These are phyloP conservation scores for Acanthacorydalis orientalis DNA, from an alignment of 2,888 invertebrate species.

Conservation along the genomic window DNA sequence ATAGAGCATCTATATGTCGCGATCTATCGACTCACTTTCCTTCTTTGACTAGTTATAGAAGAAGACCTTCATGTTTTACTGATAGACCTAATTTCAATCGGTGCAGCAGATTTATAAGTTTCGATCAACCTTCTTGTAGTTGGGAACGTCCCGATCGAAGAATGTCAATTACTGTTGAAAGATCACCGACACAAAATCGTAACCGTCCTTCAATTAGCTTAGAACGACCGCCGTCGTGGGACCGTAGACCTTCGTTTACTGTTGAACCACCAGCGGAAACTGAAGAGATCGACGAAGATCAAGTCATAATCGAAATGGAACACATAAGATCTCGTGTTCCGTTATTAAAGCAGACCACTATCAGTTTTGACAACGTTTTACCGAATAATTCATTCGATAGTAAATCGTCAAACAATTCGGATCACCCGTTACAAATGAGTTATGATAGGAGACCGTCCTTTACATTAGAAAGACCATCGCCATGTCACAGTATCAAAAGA, in stretches of 20 bases:
- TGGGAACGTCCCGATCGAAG: slow-evolving; percentile 13
- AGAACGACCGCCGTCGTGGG: slow-evolving; percentile 3
- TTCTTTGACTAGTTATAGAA: slow-evolving; percentile 6
- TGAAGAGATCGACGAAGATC: not conserved
- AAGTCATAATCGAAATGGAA: not conserved
- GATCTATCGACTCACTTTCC: slow-evolving; percentile 4
- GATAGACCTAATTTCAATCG: slow-evolving; percentile 11
- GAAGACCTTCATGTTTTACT: slow-evolving; percentile 23
- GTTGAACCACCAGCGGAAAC: slow-evolving; percentile 14
- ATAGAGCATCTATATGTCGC: slow-evolving; percentile 2
- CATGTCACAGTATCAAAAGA: slow-evolving; percentile 3
- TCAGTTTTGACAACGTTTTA: not conserved
- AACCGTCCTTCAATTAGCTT: slow-evolving; percentile 6
- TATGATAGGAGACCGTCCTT: slow-evolving; percentile 16
- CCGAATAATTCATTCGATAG: not conserved
- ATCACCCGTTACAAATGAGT: slow-evolving; percentile 17
- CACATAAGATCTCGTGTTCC: not conserved
- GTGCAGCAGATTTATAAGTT: slow-evolving; percentile 23
- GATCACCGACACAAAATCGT: slow-evolving; percentile 10
- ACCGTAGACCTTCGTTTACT: slow-evolving; percentile 19
- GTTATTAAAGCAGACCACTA: slow-evolving; percentile 3
- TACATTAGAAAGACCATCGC: slow-evolving; percentile 7
- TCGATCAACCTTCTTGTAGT: slow-evolving; percentile 18
- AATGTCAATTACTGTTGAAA: slow-evolving; percentile 17
- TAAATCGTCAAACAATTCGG: slow-evolving; percentile 19